Evolutionary conservation across 2,113 vertebrate species (phyloP).

Genomic region (Ardeotis arabs): DNA sequence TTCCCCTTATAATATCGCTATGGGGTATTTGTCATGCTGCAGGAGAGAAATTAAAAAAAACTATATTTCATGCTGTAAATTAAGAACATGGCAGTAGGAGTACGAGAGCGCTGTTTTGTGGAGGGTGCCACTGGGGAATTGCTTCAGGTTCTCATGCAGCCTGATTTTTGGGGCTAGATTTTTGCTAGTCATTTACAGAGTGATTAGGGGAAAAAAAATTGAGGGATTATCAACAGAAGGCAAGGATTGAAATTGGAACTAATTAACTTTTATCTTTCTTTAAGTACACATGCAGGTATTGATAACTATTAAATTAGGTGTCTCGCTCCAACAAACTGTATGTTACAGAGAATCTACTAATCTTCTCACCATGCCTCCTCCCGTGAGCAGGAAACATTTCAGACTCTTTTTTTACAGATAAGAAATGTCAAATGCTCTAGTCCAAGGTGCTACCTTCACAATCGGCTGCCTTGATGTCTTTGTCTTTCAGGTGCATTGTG

Average conservation of each 20-base stretch:
- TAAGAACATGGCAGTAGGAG: not conserved
- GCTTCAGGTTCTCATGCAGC: not conserved
- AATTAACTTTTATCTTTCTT: slow-evolving; percentile 43
- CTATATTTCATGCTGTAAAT: not conserved
- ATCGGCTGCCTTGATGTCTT: not conserved
- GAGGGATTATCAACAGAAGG: not conserved
- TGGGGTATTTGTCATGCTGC: not conserved
- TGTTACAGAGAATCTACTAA: not conserved
- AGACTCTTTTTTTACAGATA: not conserved
- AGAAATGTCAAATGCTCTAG: not conserved
- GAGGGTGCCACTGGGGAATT: not conserved
- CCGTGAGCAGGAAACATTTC: not conserved
- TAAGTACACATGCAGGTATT: not conserved
- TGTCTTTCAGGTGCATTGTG: not conserved
- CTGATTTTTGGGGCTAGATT: not conserved
- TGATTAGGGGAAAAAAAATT: not conserved
- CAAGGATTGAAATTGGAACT: not conserved
- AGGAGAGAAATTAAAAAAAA: not conserved
- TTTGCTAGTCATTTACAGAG: not conserved
- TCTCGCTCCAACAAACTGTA: not conserved
- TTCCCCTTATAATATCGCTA: not conserved
- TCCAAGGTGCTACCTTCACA: not conserved
- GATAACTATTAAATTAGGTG: not conserved
- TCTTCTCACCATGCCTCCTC: fast-evolving
- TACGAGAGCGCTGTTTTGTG: not conserved